A percentile compares a stretch with the other conserved stretches of the same genome.
phyloP scores from a whole-genome alignment of 2,888 invertebrate species.

The Eucera pruinosa region DNA sequence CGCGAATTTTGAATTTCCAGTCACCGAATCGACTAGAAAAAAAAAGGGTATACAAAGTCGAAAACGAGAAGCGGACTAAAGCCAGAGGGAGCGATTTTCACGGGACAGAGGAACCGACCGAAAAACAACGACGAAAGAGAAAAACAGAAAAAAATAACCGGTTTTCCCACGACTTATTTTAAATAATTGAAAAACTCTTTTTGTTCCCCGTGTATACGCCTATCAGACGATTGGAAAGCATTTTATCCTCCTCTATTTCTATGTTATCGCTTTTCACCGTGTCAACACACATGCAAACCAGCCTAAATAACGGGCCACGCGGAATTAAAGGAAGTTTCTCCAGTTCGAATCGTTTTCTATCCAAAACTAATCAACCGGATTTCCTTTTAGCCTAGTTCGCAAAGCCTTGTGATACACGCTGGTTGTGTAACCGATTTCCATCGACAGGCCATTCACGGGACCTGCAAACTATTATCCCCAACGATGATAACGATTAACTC shows the following conservation, averaged over 20 bases:
- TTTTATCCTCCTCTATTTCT: background rate
- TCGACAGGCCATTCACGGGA: slow-evolving; percentile 45
- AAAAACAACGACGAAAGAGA: background rate
- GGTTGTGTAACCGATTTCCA: slow-evolving; percentile 36
- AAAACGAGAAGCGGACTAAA: background rate
- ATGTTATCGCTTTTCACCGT: slow-evolving; percentile 18
- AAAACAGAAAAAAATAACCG: slow-evolving; percentile 7
- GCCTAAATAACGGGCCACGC: slow-evolving; percentile 44
- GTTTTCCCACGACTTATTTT: slow-evolving; percentile 33
- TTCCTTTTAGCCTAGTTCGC: slow-evolving; percentile 52
- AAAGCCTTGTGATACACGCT: slow-evolving; percentile 30
- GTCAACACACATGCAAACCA: slow-evolving; percentile 12
- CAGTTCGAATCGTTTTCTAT: slow-evolving; percentile 45
- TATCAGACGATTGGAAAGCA: slow-evolving; percentile 29
- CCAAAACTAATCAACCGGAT: slow-evolving; percentile 59
- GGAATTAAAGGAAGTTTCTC: slow-evolving; percentile 48
- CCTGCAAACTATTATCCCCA: slow-evolving; percentile 40
- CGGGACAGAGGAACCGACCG: background rate
- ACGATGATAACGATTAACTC: slow-evolving; percentile 45
- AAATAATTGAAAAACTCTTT: slow-evolving; percentile 39
- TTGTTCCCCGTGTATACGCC: background rate
- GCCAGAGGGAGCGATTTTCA: slow-evolving; percentile 16
- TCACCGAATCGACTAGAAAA: background rate
- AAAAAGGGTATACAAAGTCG: background rate
- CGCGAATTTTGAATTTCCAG: slow-evolving; percentile 27